Evolutionary conservation across 2,113 vertebrate species (phyloP), one percentile per base, ranked within the genome.

Genomic region (Dunckerocampus dactyliophorus): DNA sequence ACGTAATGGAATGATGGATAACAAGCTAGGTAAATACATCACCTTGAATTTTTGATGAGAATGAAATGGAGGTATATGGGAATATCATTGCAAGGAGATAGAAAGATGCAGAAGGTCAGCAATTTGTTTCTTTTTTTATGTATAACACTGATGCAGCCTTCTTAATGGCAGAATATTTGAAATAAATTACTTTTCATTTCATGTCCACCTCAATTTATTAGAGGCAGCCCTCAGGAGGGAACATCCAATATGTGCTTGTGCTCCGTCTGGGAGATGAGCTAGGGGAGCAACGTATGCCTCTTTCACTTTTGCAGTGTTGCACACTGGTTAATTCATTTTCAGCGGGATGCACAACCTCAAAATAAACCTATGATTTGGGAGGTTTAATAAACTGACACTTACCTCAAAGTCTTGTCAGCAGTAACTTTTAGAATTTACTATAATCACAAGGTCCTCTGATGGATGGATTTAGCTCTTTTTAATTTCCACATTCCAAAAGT

Each of bases 161-260:
- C 71, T 17, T 76, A 54, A 83, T 31, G 47, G 60, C 47, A 50
- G 22, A 63, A 62, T 55, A 59, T 42, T 59, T 51, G 59, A 74
- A 57, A 50, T 60, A 67, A 83, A 85, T 88, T 69, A 77, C 76
- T 80, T 83, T 81, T 77, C 63, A 75, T 82, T 82, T 79, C 47
- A 49, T 65, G 69, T 77, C 77, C 76, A 74, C 76, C 71, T 83
- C 79, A 77, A 80, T 89, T 83, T 82, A 82, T 80, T 77, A 75
- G 47, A 69, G 72, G 74, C 62, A 63, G 71, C 43, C 64, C 77
- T 60, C 62, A 54, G 64, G 74, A 70, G 75, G 59, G 22, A 19
- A 54, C n/a, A 42, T 59, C 59, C 47, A 54, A 21, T 62, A 54
- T 76, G 45, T 53, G 62, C 68, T 55, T 47, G 55, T 19, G 46